phyloP scores from a whole-genome alignment of 2,888 invertebrate genomes.

The Hypomecis punctinalis region DNA sequence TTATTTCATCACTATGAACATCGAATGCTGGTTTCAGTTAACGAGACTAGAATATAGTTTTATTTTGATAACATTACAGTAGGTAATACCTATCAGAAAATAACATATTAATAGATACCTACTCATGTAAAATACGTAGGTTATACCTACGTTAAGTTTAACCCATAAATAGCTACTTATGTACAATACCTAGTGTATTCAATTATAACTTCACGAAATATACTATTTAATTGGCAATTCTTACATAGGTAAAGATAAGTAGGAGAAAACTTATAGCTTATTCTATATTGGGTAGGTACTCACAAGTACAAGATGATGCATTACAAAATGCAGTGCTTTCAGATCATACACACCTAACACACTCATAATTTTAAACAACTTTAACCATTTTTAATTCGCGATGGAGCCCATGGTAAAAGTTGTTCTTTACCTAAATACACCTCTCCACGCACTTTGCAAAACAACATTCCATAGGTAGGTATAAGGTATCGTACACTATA shows the following conservation, averaged over 20 bases:
- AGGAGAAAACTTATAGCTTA: background rate
- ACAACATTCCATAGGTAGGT: too few species aligned
- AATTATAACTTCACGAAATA: background rate
- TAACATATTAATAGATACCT: background rate
- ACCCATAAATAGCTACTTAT: too few species aligned
- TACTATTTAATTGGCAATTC: background rate
- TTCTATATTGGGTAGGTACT: too few species aligned
- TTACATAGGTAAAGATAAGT: background rate
- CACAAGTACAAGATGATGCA: background rate
- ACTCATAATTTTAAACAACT: too few species aligned
- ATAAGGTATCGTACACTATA: background rate
- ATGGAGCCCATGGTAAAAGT: too few species aligned
- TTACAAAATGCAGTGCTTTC: too few species aligned
- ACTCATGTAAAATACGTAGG: too few species aligned
- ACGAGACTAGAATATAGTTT: slow-evolving; percentile 14
- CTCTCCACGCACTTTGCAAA: too few species aligned
- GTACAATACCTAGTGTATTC: background rate
- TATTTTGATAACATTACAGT: background rate
- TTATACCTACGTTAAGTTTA: too few species aligned
- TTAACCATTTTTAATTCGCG: too few species aligned
- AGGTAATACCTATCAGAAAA: background rate
- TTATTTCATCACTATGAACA: background rate
- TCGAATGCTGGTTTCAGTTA: background rate
- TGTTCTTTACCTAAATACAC: too few species aligned
- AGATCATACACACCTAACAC: too few species aligned